These are phyloP conservation scores for Sander vitreus DNA, from an alignment of 2,113 vertebrate genomes.

Conservation along the genomic window DNA sequence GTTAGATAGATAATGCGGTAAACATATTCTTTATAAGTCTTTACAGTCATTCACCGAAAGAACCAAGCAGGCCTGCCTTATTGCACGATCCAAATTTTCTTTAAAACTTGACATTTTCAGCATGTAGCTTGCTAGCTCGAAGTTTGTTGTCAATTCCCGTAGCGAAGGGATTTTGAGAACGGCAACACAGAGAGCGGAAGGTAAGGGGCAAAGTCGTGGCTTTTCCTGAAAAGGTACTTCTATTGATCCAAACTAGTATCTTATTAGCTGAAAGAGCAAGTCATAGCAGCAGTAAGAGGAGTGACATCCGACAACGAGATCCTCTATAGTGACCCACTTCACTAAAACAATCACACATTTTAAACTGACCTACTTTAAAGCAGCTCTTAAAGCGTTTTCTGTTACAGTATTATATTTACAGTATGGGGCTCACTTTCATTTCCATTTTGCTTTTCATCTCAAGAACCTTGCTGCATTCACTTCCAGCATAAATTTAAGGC, in stretches of 20 bases:
- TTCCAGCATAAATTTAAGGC: background rate
- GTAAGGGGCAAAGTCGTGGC: no score
- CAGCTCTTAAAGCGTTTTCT: slow-evolving; percentile 25
- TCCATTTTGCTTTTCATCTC: slow-evolving; percentile 36
- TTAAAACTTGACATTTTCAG: no score
- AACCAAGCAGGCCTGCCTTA: no score
- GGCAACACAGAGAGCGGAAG: no score
- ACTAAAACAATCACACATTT: slow-evolving; percentile 31
- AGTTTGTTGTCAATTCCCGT: no score
- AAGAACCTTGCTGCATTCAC: slow-evolving; percentile 5
- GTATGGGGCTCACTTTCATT: slow-evolving; percentile 23
- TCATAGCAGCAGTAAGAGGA: slow-evolving; percentile 12
- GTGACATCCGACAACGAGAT: slow-evolving; percentile 9
- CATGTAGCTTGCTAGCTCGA: no score
- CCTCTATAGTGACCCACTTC: slow-evolving; percentile 37
- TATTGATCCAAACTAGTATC: background rate
- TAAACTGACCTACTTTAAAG: slow-evolving; percentile 22
- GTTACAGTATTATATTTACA: slow-evolving; percentile 38
- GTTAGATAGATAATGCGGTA: no score
- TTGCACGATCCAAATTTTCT: no score
- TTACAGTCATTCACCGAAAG: no score
- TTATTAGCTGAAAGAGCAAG: slow-evolving; percentile 25
- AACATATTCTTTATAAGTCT: no score
- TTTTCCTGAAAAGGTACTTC: no score
- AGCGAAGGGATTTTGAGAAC: no score